Conservation (phyloP, 2,113 vertebrate genomes). For the Istiophorus platypterus region DNA sequence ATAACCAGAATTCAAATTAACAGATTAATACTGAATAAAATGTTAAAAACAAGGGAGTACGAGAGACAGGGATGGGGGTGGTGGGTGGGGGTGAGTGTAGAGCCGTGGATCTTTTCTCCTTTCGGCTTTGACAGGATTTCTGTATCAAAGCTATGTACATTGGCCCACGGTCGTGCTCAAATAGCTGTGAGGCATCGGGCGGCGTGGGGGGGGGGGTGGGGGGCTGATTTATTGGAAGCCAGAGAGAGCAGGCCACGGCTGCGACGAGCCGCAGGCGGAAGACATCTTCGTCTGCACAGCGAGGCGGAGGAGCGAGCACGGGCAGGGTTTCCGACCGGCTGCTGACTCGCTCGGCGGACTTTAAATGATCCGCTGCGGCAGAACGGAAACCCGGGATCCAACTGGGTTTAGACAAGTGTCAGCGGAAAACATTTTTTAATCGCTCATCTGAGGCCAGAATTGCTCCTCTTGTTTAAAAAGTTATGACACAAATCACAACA, state of each 20-base stretch:
- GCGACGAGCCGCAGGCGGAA: slow-evolving; percentile 19
- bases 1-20: slow-evolving; percentile 12
- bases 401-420: no score
- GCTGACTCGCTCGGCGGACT: background rate
- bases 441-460: no score
- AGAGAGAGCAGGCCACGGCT: background rate
- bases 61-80: background rate
- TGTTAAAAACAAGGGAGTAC: background rate
- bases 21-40: slow-evolving; percentile 7
- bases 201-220: no score
- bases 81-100: background rate
- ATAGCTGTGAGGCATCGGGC: slow-evolving; percentile 40
- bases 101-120: background rate
- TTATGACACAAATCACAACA: no score
- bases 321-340: background rate
- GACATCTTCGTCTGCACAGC: slow-evolving; percentile 33
- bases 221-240: slow-evolving; percentile 46
- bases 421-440: no score
- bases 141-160: slow-evolving; percentile 29
- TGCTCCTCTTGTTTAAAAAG: no score
- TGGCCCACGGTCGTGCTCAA: slow-evolving; percentile 5
- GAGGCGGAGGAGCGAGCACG: background rate
- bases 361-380: background rate
- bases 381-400: background rate
- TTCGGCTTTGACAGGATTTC: background rate